Evolutionary conservation across 1,140 invertebrate species (phyloP), one percentile per base, ranked within the genome.

Genomic region (Argopecten irradians): DNA sequence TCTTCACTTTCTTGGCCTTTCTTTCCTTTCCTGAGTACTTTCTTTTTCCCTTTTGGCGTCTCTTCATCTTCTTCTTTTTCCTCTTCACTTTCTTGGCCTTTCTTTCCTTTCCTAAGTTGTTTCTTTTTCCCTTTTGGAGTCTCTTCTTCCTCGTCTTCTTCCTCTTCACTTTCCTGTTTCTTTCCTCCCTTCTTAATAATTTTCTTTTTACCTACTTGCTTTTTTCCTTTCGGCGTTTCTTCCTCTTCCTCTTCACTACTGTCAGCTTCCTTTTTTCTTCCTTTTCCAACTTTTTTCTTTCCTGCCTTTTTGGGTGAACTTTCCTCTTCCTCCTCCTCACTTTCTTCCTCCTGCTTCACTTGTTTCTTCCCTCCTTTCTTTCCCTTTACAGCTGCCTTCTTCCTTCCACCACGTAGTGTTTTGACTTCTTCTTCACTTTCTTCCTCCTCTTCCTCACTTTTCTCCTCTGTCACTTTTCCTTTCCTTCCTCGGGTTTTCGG

Each of bases 61-160:
- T n/a, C n/a, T 84, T 43, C 22, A 19, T 2, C 34, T 33, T 34
- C 19, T 84, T 84, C n/a, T 35, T 39, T 33, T 84, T 34, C 33
- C 35, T 35, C 41, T 13, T 88, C 87, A 41, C 34, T 94, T 1
- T 93, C 94, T 33, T 91, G 89, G 32, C 94, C 94, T 84, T 94
- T 92, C 88, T 94, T 93, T 28, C 34, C 28, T 33, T 36, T 84
- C 36, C 34, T 36, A n/a, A 35, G 13, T 39, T n/a, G 34, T 82
- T 41, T 35, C 43, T 41, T 83, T 82, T 43, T 88, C n/a, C 46
- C 82, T 34, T 39, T 55, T 34, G 41, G 34, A 34, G 83, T 43
- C 7, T 85, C 33, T 22, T 39, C 93, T 91, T 89, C 95, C 34
- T 8, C 83, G n/a, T 84, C 85, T 14, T 34, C 34, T 35, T 55